Base-by-base conservation (phyloP, 2,888 invertebrate genomes). In the Macrosiphum euphorbiae region DNA sequence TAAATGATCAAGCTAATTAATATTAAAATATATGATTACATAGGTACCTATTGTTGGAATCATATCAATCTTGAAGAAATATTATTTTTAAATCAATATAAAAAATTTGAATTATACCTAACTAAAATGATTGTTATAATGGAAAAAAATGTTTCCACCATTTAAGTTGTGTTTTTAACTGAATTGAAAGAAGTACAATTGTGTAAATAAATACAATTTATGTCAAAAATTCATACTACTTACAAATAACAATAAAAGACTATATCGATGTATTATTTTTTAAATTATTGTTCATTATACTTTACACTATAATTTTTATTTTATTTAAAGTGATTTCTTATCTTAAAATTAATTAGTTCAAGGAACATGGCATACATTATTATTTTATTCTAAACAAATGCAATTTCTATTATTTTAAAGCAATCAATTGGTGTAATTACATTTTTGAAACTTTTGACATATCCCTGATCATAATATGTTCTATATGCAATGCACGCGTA, bases 191-290 rank as follows among this genome's bases (percentile, higher is more conserved):
- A 88, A 26, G 44, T 85, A 88, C 88, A 88, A 24, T 88, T 88
- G 88, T 35, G 88, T 44, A 88, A 88, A 88, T 52, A 87, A 50
- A 52, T 35, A 35, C 35, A 35, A 52, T 52, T 87, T 87, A n/a
- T 86, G 47, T 35, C 47, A 3, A 35, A 44, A 86, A 16, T 86
- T 28, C 28, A n/a, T 8, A 50, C 13, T 47, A 86, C 16, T 86
- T 7, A 86, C n/a, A 78, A 35, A 78, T 35, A 35, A 78, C 20
- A 78, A 8, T 78, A 35, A 78, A 28, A 35, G 35, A 35, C 78
- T 35, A 20, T 20, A 78, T 3, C 8, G 8, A 35, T 78, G 7
- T 35, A 35, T 78, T 78, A 78, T 20, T 78, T 35, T 35, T 78
- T 78, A 35, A 35, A 35, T 13, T 35, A 35, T 35, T 78, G 8